These are phyloP conservation scores for Ctena decussata DNA, from an alignment of 2,888 invertebrate species.

Conservation along the genomic window DNA sequence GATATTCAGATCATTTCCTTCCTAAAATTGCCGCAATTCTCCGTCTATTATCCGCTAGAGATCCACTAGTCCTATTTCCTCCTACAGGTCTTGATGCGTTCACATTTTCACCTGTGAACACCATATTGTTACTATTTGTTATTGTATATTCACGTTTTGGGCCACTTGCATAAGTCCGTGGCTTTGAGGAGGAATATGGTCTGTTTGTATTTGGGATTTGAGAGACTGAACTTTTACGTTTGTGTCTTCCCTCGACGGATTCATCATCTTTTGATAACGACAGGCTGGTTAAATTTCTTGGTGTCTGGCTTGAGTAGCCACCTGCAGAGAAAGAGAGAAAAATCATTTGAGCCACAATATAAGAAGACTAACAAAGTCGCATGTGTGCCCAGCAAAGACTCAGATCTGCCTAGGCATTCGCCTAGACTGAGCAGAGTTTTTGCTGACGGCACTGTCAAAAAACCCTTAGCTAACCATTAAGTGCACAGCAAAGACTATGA, in stretches of 20 bases:
- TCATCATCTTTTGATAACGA: slow-evolving; percentile 31
- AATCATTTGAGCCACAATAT: too few species aligned
- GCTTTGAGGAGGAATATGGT: slow-evolving; percentile 46
- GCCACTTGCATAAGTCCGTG: slow-evolving; percentile 36
- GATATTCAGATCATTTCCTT: slow-evolving; percentile 69
- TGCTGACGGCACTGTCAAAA: too few species aligned
- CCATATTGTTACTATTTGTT: slow-evolving; percentile 61
- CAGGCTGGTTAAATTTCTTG: slow-evolving; percentile 44
- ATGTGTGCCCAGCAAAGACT: too few species aligned
- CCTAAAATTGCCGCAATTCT: slow-evolving; percentile 79
- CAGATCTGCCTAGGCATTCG: too few species aligned
- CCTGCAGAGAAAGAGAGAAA: slow-evolving; percentile 53
- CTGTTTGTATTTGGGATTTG: slow-evolving; percentile 50
- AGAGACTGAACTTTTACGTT: slow-evolving; percentile 51
- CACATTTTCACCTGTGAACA: slow-evolving; percentile 55
- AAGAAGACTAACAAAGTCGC: too few species aligned
- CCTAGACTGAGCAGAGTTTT: too few species aligned
- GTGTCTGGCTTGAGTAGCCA: slow-evolving; percentile 57
- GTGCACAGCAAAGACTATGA: too few species aligned
- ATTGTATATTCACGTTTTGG: slow-evolving; percentile 58
- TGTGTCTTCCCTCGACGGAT: not conserved
- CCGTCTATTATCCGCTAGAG: slow-evolving; percentile 72
- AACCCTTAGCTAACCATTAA: too few species aligned
- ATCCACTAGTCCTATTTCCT: slow-evolving; percentile 38
- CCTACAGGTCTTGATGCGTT: slow-evolving; percentile 24